Evolutionary conservation across 2,888 invertebrate genomes (phyloP).

Genomic region (Trissonchulus latispiculum): DNA sequence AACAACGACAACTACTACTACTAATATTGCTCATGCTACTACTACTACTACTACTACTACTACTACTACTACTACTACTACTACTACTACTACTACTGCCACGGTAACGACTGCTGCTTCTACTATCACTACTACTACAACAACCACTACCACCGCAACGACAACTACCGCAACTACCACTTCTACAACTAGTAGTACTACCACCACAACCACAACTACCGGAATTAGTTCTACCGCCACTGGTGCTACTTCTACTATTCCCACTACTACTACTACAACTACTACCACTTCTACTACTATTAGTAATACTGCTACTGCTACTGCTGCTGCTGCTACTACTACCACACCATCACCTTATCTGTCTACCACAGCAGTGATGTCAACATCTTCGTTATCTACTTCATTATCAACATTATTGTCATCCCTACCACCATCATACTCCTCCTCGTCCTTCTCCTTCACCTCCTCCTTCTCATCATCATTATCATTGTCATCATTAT

Average conservation of each 20-base stretch:
- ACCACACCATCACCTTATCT: too few species aligned
- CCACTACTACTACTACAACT: slow-evolving; percentile 20
- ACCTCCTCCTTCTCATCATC: too few species aligned
- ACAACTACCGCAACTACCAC: slow-evolving; percentile 12
- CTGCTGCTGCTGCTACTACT: slow-evolving; percentile 1
- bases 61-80: slow-evolving; percentile 18
- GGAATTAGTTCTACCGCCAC: slow-evolving; percentile 15
- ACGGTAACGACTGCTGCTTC: slow-evolving; percentile 13
- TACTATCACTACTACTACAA: slow-evolving; percentile 11
- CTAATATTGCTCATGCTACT: slow-evolving; percentile 16
- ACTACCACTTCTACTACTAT: slow-evolving; percentile 12
- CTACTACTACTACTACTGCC: slow-evolving; percentile 19
- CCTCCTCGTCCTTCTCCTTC: too few species aligned
- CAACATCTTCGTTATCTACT: too few species aligned
- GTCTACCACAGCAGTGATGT: too few species aligned
- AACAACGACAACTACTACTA: slow-evolving; percentile 18
- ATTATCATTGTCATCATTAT: too few species aligned
- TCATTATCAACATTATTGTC: too few species aligned
- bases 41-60: slow-evolving; percentile 18
- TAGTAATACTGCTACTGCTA: too few species aligned
- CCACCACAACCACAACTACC: slow-evolving; percentile 13
- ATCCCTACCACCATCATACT: too few species aligned
- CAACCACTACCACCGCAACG: slow-evolving; percentile 14
- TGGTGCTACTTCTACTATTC: slow-evolving; percentile 17
- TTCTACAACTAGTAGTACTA: slow-evolving; percentile 15